Conservation (phyloP, 2,888 invertebrate genomes). For the Nineta flava region DNA sequence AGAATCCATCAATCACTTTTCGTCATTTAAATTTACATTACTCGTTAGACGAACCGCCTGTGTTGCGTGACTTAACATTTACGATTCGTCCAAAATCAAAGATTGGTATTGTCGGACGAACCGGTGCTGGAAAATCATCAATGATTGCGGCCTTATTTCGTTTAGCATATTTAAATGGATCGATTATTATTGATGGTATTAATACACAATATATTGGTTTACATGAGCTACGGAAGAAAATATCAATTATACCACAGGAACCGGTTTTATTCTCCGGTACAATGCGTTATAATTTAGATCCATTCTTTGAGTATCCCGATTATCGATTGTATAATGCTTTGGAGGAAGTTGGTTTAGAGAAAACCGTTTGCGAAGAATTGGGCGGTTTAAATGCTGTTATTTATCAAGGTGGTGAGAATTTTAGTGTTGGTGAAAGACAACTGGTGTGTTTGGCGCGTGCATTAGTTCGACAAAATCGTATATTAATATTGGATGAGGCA, state of each 20-base stretch:
- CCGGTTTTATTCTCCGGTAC: conserved; percentile 50
- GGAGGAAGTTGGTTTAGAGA: conserved; percentile 31
- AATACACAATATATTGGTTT: conserved; percentile 30
- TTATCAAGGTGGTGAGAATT: conserved; percentile 55
- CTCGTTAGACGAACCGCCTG: conserved; percentile 38
- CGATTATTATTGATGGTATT: conserved; percentile 35
- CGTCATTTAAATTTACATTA: conserved; percentile 45
- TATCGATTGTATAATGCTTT: conserved; percentile 19
- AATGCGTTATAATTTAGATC: conserved; percentile 48
- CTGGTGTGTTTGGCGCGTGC: conserved; percentile 67
- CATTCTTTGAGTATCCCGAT: conserved; percentile 34
- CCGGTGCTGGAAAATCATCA: conserved; percentile 40
- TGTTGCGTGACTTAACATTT: conserved; percentile 40
- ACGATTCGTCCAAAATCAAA: conserved; percentile 33
- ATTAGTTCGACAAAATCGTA: conserved; percentile 51
- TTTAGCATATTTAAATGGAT: conserved; percentile 34
- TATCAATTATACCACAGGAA: conserved; percentile 51
- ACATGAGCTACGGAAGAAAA: conserved; percentile 35
- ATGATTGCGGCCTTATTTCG: conserved; percentile 38
- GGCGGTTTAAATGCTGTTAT: conserved; percentile 48
- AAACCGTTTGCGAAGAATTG: conserved; percentile 29
- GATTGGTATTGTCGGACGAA: conserved; percentile 43
- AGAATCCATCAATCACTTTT: conserved; percentile 41
- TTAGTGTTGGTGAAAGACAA: conserved; percentile 70
- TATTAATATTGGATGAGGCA: conserved; percentile 48